Evolutionary conservation across 2,797 vertebrate species (phyloP), one percentile per base, ranked within the genome.

Genomic region (Myripristis murdjan): DNA sequence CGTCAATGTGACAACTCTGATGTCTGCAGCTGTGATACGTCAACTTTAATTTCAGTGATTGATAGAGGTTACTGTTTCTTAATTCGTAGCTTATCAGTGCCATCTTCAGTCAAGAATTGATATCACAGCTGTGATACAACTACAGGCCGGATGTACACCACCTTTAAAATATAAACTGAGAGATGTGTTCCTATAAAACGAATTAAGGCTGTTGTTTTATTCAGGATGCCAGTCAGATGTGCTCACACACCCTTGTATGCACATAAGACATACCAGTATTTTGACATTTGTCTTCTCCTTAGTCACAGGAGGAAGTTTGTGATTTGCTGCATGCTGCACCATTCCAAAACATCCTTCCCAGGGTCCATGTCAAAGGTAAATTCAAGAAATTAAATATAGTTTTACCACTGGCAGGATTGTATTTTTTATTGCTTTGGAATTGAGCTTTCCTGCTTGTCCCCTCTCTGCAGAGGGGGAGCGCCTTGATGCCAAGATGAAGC

Each of bases 401-500:
- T 54, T 39, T 47, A 6, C 22, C 39, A 37, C 14, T 31, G 2
- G 0, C 26, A 33, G 22, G 22, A 23, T 24, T 28, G 2, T 1
- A 18, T 52, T 37, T 5, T n/a, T 20, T 55, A 8, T 10, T 10
- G 22, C 18, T 12, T 24, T 37, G 3, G 22, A 6, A 0, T 35
- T 0, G 67, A 1, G 16, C 18, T 49, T 59, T 28, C 33, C 22
- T 55, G 37, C 12, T 73, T 62, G 24, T 61, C 23, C n/a, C 68
- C 18, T 16, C 6, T 31, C 77, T 88, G 24, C 82, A 99, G 98
- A 99, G 91, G 97, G 98, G 1, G 98, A 99, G 87, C 97, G 98
- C 23, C 94, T 99, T 0, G 98, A 99, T 81, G 97, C 98, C 71
- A 99, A 99, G 93, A 99, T 99, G 98, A 99, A 99, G 77, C 96